Percentiles rank a stretch among this genome's conserved stretches.
These are phyloP conservation scores for Tetheella fluctuosa DNA, from an alignment of 2,888 invertebrate genomes.

Conservation along the genomic window DNA sequence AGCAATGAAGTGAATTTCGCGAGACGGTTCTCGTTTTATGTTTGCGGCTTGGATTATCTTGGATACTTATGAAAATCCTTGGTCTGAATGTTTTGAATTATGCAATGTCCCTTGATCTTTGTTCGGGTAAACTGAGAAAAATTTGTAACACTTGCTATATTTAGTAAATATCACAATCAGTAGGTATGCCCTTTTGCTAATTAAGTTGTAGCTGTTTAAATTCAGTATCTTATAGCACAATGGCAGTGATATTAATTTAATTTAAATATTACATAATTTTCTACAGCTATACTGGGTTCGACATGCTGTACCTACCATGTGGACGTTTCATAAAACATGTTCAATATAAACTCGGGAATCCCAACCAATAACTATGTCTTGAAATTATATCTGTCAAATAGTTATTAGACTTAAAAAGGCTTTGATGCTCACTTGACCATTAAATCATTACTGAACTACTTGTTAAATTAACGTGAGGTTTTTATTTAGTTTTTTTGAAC, in stretches of 20 bases:
- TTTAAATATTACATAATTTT: too few species aligned
- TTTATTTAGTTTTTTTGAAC: too few species aligned
- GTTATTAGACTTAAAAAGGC: too few species aligned
- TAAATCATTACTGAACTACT: too few species aligned
- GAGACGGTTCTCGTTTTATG: conserved; percentile 22
- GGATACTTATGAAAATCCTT: conserved; percentile 29
- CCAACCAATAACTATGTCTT: too few species aligned
- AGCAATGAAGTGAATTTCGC: conserved; percentile 15
- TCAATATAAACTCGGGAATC: too few species aligned
- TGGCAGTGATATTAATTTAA: not conserved
- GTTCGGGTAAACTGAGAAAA: not conserved
- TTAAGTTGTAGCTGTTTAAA: not conserved
- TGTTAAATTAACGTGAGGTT: too few species aligned
- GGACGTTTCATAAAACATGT: too few species aligned
- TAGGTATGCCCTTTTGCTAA: not conserved
- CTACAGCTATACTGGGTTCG: too few species aligned
- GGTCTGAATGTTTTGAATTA: conserved; percentile 30
- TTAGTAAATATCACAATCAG: not conserved
- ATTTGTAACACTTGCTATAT: conserved; percentile 15
- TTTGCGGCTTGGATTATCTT: conserved; percentile 24
- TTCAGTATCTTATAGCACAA: not conserved
- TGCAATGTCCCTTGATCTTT: conserved; percentile 31
- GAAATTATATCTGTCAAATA: too few species aligned
- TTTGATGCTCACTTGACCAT: too few species aligned
- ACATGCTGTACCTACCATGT: too few species aligned